A percentile compares a stretch with the other conserved stretches of the same genome.
Evolutionary conservation across 2,113 vertebrate species (phyloP).

Genomic region (Pica pica): DNA sequence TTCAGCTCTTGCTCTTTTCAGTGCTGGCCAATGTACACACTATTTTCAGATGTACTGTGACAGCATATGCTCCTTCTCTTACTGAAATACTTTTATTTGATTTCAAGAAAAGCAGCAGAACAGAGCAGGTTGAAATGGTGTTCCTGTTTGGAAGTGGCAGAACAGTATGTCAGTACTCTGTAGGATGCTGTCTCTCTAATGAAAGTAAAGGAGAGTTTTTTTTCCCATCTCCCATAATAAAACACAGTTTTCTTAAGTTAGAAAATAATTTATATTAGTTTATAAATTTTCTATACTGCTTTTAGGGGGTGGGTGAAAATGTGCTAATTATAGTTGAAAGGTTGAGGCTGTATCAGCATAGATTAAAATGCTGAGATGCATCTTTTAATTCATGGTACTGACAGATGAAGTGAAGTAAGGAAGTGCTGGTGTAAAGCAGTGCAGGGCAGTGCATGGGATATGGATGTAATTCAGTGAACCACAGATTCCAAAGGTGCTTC

Average conservation of each 20-base stretch:
- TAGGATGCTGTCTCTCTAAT: not conserved
- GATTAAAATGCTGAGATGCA: not conserved
- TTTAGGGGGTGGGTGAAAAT: not conserved
- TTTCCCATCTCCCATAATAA: not conserved
- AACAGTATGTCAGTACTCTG: not conserved
- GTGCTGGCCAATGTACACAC: not conserved
- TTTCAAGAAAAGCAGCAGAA: not conserved
- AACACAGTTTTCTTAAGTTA: not conserved
- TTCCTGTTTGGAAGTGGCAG: not conserved
- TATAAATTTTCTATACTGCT: not conserved
- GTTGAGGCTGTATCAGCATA: not conserved
- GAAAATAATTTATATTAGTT: not conserved
- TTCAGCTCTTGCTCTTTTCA: not conserved
- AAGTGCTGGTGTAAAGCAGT: not conserved
- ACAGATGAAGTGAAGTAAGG: not conserved
- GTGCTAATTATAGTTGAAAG: not conserved
- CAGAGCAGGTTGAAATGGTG: not conserved
- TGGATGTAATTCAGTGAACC: not conserved
- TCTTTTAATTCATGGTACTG: not conserved
- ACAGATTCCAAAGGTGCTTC: not conserved
- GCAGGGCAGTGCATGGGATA: not conserved
- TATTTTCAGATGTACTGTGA: not conserved
- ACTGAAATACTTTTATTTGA: not conserved
- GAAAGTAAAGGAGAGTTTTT: not conserved
- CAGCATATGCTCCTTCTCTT: not conserved